Evolutionary conservation across 2,888 invertebrate species (phyloP), one percentile per base, ranked within the genome.

Genomic region (Tenthredo scrophulariae): DNA sequence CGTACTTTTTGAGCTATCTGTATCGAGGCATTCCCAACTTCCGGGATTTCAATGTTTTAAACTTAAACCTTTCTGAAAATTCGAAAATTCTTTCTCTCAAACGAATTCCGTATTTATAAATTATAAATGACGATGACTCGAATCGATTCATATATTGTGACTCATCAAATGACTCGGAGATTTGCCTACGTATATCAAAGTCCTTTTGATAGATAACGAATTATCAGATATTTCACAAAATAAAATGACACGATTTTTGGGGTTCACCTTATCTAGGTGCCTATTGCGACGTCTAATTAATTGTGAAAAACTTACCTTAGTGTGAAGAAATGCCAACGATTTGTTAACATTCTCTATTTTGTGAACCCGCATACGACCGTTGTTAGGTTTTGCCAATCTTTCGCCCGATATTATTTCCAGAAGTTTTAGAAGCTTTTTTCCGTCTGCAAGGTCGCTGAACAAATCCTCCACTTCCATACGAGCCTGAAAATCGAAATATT

Each of bases 271-370:
- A 40, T 40, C 40, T 33, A 40, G 10, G 40, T 40, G 6, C 40
- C 40, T 40, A 40, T 40, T 40, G 40, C 0, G 6, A 40, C 13
- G 13, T 10, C 46, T 46, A 15, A 46, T 46, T 46, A 46, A 46
- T 46, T 46, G 13, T 46, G 46, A 13, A 1, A 10, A 15, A 22
- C 92, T 93, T 91, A 96, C 97, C 96, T 99, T 99, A 85, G 98
- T 98, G 93, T 98, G 98, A 89, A 99, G 95, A 94, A 99, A 99
- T 91, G 98, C 98, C 92, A 99, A 95, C 92, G 98, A 98, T 94
- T 98, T 98, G 95, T 99, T 99, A 92, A 99, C 98, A 94, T 99
- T 99, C 94, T 99, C 99, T 85, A 99, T 98, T 95, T 99, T 99
- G 95, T 99, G 99, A 80, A 99, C 99, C 89, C 99, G 95, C 97